Evolutionary conservation across 2,113 vertebrate genomes (phyloP).

Genomic region (Mormyrus iriodes): DNA sequence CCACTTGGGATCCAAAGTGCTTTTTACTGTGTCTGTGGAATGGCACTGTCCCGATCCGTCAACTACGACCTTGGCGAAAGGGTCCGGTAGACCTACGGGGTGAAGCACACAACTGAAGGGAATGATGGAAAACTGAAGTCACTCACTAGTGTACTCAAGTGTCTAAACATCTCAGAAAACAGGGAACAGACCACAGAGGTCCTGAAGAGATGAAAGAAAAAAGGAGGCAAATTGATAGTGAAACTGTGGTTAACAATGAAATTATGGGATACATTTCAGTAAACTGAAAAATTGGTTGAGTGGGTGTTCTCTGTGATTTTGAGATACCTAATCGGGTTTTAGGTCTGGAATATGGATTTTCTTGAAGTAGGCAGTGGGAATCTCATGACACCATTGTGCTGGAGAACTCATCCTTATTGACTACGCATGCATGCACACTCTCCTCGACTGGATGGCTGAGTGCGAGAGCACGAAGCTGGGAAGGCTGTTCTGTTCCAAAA

Average conservation of each 20-base stretch:
- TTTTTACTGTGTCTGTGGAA: constrained; percentile 97
- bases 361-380: background rate
- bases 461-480: background rate
- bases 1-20: constrained; percentile 96
- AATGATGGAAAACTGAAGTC: background rate
- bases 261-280: background rate
- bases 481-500: background rate
- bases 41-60: constrained; percentile 97
- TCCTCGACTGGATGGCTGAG: background rate
- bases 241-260: background rate
- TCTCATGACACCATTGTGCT: background rate
- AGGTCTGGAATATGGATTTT: background rate
- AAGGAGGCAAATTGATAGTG: background rate
- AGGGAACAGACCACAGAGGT: background rate
- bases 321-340: background rate
- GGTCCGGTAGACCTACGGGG: constrained; percentile 82
- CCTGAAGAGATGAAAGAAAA: background rate
- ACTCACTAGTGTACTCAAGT: background rate
- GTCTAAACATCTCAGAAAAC: background rate
- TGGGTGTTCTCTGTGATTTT: background rate
- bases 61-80: constrained; percentile 93
- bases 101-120: constrained; percentile 21
- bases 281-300: background rate
- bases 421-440: background rate
- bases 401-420: background rate